phyloP scores from a whole-genome alignment of 2,888 invertebrate genomes.

The Rhagonycha fulva region DNA sequence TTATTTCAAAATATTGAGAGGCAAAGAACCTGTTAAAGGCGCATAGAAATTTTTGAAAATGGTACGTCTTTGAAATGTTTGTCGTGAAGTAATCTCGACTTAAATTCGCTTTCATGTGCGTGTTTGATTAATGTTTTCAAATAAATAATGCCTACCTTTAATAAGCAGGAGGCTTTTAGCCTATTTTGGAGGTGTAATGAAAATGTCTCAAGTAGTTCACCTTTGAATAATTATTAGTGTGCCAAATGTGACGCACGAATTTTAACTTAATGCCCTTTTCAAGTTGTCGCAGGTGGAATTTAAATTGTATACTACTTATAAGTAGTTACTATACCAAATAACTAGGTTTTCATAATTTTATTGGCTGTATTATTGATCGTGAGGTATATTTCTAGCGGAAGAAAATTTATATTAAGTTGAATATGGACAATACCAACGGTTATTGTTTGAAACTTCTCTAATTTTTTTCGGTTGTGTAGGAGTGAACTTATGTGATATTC shows the following conservation, averaged over 20 bases:
- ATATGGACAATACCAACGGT: background rate
- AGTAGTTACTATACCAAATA: no score
- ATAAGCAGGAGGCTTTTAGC: background rate
- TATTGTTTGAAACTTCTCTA: no score
- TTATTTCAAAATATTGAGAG: background rate
- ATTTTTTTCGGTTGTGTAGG: background rate
- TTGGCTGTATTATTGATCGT: background rate
- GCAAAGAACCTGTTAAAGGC: background rate
- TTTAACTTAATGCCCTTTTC: background rate
- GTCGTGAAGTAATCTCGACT: background rate
- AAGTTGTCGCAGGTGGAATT: background rate
- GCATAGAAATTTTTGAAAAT: background rate
- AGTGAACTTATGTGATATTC: background rate
- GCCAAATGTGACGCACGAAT: background rate
- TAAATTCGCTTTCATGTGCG: background rate
- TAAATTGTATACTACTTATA: no score
- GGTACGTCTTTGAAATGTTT: background rate
- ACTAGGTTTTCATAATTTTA: background rate
- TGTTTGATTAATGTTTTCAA: background rate
- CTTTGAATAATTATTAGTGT: background rate
- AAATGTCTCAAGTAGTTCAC: background rate
- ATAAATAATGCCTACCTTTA: background rate
- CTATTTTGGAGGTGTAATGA: background rate
- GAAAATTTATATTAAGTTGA: background rate
- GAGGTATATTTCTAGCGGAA: background rate